These are phyloP conservation scores for Orthosia gracilis DNA, from an alignment of 2,888 invertebrate species.

Conservation along the genomic window DNA sequence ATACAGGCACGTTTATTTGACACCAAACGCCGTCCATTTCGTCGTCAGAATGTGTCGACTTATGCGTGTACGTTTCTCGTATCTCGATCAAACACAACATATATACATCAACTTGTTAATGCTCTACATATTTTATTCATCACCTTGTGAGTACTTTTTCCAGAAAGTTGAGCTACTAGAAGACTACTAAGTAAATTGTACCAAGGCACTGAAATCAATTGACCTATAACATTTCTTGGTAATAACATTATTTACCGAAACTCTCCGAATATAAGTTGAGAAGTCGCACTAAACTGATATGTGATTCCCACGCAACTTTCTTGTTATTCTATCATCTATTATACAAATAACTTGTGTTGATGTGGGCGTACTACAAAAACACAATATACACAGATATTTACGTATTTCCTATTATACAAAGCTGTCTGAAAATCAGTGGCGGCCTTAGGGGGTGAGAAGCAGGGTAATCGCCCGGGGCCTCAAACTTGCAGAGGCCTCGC, in stretches of 20 bases:
- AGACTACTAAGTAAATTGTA: not conserved
- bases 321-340: not conserved
- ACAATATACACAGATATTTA: too few species aligned
- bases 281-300: not conserved
- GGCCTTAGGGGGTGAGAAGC: too few species aligned
- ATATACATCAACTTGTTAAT: not conserved
- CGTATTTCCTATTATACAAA: too few species aligned
- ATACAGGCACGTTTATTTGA: too few species aligned
- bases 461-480: too few species aligned
- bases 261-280: not conserved
- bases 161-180: not conserved
- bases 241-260: not conserved
- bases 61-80: too few species aligned
- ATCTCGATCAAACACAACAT: too few species aligned
- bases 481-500: too few species aligned
- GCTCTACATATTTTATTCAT: not conserved
- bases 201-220: not conserved
- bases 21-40: too few species aligned
- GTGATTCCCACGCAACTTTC: slow-evolving; percentile 2
- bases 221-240: slow-evolving; percentile 3
- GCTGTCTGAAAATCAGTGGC: not conserved
- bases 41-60: too few species aligned
- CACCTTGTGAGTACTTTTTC: not conserved
- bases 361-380: too few species aligned
- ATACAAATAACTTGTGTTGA: too few species aligned